Base-by-base conservation (phyloP, 2,797 vertebrate species). In the Nyctibius grandis region DNA sequence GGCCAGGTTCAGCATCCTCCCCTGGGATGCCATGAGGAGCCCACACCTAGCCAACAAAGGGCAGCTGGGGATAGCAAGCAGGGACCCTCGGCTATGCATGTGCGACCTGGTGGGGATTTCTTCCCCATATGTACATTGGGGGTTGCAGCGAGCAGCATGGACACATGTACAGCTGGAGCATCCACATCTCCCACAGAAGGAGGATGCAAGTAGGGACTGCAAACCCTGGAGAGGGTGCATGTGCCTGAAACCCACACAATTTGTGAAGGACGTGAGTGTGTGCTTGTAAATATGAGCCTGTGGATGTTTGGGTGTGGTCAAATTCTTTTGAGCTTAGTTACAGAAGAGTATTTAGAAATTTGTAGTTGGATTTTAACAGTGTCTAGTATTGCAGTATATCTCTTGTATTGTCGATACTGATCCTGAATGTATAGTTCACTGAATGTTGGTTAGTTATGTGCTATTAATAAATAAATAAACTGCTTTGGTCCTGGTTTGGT, bases 51-150 rank as follows among this genome's bases (percentile, higher is more conserved):
- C 8, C 26, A 73, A 40, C 11, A n/a, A 60, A 57, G 9, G 45
- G 19, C 14, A 64, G 8, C 4, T 14, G 15, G 5, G 4, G 8
- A 6, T 6, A 68, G 19, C 12, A 47, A 70, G 9, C 47, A 33
- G 40, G 15, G 23, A 9, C 4, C 2, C 38, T 64, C 2, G 2
- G 3, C 2, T 17, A 5, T 38, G 18, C 1, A 0, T 12, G 13
- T 57, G 38, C 0, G 4, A 16, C 36, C 12, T 33, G 21, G 6
- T 34, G 31, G 19, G 17, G 4, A 22, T 68, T 78, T 80, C 10
- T 29, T 50, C 38, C 10, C 26, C 17, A 18, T 4, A 4, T 4
- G 6, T 56, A 2, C 44, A 2, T 5, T 2, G 1, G 7, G 21
- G 11, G 4, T 8, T 69, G 56, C 47, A 59, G 28, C 0, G 2